Percentiles rank a stretch among this genome's conserved stretches.
Conservation (phyloP, 2,888 invertebrate genomes). For the Hypercompe scribonia region DNA sequence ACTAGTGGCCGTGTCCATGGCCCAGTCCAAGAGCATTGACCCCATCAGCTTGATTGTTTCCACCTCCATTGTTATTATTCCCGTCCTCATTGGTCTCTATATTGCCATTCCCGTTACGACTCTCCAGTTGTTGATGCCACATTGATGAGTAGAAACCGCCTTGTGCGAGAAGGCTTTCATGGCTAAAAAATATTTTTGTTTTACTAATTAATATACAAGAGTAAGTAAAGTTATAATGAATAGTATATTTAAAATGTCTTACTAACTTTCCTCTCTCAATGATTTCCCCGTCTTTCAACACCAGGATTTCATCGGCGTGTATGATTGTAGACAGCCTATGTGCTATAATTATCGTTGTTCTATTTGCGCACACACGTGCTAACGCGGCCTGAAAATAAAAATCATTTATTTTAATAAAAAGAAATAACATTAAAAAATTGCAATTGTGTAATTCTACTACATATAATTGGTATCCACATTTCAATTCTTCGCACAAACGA, state of each 20-base stretch:
- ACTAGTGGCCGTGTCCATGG: slow-evolving; percentile 54
- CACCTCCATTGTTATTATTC: slow-evolving; percentile 49
- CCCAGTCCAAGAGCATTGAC: slow-evolving; percentile 60
- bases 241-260: neutral
- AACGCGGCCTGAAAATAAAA: slow-evolving; percentile 88
- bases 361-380: slow-evolving; percentile 91
- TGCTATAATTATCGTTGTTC: slow-evolving; percentile 97
- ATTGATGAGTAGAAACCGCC: slow-evolving; percentile 94
- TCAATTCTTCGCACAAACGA: no score
- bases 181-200: slow-evolving; percentile 81
- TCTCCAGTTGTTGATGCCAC: slow-evolving; percentile 96
- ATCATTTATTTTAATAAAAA: neutral
- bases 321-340: slow-evolving; percentile 98
- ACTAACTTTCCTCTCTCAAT: slow-evolving; percentile 93
- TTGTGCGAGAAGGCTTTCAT: slow-evolving; percentile 89
- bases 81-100: slow-evolving; percentile 35
- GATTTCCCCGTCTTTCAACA: slow-evolving; percentile 96
- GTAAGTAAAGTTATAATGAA: neutral
- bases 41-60: slow-evolving; percentile 37
- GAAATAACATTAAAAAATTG: no score
- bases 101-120: slow-evolving; percentile 69
- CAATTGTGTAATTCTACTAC: no score
- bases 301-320: slow-evolving; percentile 97
- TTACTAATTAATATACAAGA: neutral
- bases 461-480: no score